Percentiles rank a stretch among this genome's conserved stretches.
These are phyloP conservation scores for Rhynchonycteris naso DNA, from an alignment of 2,797 vertebrate species.

Conservation along the genomic window DNA sequence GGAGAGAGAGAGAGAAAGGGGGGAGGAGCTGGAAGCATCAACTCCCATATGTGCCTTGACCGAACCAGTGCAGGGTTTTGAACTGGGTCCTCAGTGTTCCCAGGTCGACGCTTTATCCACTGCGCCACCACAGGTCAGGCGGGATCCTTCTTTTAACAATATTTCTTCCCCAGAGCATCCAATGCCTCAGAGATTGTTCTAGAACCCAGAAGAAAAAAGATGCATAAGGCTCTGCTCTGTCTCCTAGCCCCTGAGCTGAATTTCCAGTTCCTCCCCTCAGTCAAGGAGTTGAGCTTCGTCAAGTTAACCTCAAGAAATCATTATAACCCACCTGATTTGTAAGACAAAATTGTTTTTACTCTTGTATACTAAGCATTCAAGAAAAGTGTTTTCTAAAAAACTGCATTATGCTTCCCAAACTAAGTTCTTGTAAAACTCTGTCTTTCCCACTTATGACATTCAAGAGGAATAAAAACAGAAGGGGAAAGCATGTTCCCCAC, in stretches of 20 bases:
- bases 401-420: neutral
- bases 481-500: slow-evolving; percentile 49
- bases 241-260: neutral
- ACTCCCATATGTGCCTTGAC: too few species aligned
- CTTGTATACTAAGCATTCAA: neutral
- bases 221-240: neutral
- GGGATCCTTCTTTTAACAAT: neutral
- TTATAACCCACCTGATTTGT: neutral
- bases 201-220: neutral
- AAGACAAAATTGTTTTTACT: slow-evolving; percentile 15
- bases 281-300: neutral
- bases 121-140: too few species aligned
- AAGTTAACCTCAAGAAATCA: neutral
- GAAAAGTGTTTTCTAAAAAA: neutral
- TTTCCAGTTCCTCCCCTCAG: neutral
- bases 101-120: too few species aligned
- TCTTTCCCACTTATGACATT: slow-evolving; percentile 47
- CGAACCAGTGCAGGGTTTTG: too few species aligned
- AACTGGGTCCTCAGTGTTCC: too few species aligned
- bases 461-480: slow-evolving; percentile 66
- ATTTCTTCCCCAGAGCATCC: neutral
- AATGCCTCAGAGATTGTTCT: neutral
- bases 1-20: too few species aligned
- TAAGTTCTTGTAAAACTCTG: neutral
- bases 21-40: too few species aligned